Evolutionary conservation across 2,113 vertebrate genomes (phyloP), one percentile per base, ranked within the genome.

Genomic region (Chaetops frenatus): DNA sequence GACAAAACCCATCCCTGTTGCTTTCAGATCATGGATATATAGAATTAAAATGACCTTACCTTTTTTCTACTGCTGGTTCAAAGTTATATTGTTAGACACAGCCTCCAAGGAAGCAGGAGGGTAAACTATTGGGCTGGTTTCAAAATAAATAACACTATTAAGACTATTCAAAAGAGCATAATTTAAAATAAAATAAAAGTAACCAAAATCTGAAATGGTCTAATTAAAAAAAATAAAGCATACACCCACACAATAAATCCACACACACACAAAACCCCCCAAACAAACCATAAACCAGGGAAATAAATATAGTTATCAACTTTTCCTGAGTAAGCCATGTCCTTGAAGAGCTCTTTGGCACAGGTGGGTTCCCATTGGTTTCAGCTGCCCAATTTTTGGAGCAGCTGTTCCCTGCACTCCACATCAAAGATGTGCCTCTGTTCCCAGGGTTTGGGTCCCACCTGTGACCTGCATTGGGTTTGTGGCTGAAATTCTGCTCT

Each of bases 371-470:
- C 61, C 47, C 28, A 5, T 4, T 16, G 67, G 3, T 11, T 54
- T 45, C 86, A 92, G 67, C 51, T 86, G 83, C 62, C 35, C 17
- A 0, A 3, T 7, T 62, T 47, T 29, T 12, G 5, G 4, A 57
- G 62, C 44, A 53, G 61, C 42, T 77, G 9, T 1, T 76, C 42
- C 66, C 76, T 23, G 8, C 29, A 1, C 23, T 45, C 27, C 7
- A 0, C 17, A 8, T 2, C 7, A 7, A 4, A 6, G 5, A 0
- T 0, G 2, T 17, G 8, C 4, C n/a, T 27, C 31, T 65, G 62
- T 60, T 38, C 23, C 4, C 22, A 40, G 57, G 12, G 2, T 1
- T 28, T 42, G 33, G 7, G 7, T 29, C 17, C n/a, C 33, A 9
- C 4, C 21, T 5, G 1, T 22, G 12, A 3, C 31, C 48, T 40